These are phyloP conservation scores for Smithornis capensis DNA, from an alignment of 2,113 vertebrate genomes.

Conservation along the genomic window DNA sequence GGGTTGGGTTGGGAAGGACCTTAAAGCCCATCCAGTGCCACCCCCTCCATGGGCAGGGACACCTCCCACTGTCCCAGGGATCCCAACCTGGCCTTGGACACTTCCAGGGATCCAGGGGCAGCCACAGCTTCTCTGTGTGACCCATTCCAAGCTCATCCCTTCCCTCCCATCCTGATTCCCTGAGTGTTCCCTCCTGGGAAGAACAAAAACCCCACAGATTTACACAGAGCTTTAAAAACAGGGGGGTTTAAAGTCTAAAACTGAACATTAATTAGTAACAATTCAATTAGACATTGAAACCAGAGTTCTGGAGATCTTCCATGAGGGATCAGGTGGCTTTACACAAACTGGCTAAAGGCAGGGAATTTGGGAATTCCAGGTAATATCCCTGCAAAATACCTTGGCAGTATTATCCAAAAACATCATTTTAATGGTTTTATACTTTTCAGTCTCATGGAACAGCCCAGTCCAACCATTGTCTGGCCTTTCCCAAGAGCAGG, in stretches of 20 bases:
- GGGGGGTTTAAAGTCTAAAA: background rate
- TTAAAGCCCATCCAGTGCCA: background rate
- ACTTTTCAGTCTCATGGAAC: background rate
- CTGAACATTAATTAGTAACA: background rate
- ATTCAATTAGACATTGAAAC: background rate
- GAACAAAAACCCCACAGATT: background rate
- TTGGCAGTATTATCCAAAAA: background rate
- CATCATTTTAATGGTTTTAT: background rate
- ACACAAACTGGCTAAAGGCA: background rate
- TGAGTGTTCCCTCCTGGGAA: background rate
- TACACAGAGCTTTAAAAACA: background rate
- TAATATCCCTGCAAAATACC: background rate
- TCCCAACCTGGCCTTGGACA: background rate
- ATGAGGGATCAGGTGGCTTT: background rate
- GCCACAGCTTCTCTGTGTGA: background rate
- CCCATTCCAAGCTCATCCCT: background rate
- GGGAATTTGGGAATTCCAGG: background rate
- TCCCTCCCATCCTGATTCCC: background rate
- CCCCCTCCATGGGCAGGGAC: background rate
- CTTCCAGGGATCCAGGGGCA: background rate
- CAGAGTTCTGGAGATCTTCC: background rate
- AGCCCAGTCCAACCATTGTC: background rate
- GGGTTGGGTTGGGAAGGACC: background rate
- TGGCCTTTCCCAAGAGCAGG: background rate
- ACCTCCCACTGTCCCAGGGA: background rate